These are phyloP conservation scores for Erythrolamprus reginae DNA, from an alignment of 2,113 vertebrate genomes.

Conservation along the genomic window DNA sequence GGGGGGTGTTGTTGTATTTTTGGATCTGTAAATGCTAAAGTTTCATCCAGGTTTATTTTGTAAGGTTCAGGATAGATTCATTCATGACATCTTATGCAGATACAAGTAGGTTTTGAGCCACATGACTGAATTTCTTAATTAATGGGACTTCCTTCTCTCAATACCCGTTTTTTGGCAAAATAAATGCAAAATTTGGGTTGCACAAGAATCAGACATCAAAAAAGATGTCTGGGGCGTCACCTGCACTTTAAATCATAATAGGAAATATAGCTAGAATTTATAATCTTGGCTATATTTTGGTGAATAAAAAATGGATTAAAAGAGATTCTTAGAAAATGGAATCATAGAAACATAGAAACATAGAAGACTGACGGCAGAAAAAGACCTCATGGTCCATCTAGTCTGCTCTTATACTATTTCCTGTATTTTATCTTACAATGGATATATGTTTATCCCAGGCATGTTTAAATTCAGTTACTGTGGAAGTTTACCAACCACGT, in stretches of 20 bases:
- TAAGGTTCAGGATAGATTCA: slow-evolving; percentile 23
- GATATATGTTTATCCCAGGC: no score
- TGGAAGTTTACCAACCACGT: no score
- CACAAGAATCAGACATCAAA: background rate
- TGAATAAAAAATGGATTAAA: background rate
- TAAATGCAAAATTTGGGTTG: background rate
- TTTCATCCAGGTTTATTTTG: slow-evolving; percentile 22
- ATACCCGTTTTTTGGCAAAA: background rate
- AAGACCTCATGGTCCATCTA: no score
- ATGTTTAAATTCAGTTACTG: no score
- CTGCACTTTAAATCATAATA: background rate
- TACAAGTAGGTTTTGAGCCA: fast-evolving
- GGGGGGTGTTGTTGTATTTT: background rate
- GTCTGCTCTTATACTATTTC: no score
- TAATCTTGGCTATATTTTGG: background rate
- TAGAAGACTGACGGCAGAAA: no score
- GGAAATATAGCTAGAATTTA: background rate
- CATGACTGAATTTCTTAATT: background rate
- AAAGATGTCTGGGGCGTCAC: background rate
- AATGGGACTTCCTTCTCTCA: background rate
- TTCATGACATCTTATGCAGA: slow-evolving; percentile 12
- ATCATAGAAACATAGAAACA: no score
- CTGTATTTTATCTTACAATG: no score
- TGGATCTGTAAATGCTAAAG: slow-evolving; percentile 2
- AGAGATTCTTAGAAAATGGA: background rate